Evolutionary conservation across 2,797 vertebrate species (phyloP).

Genomic region (Diceros bicornis): DNA sequence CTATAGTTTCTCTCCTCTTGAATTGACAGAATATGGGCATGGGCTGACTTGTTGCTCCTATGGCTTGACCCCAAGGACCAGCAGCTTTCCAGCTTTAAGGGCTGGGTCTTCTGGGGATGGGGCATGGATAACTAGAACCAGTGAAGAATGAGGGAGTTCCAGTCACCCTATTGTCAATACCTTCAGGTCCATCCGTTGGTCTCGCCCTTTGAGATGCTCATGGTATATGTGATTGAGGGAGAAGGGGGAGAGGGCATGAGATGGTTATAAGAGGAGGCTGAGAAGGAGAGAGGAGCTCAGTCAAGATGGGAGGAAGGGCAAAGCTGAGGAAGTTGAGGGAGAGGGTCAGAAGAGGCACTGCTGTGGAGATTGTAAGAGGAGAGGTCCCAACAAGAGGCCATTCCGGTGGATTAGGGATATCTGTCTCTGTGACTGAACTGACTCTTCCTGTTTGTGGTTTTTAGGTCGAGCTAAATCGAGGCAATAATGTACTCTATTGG

Average conservation of each 20-base stretch:
- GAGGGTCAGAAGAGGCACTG: not conserved
- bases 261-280: not conserved
- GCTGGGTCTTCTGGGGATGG: not conserved
- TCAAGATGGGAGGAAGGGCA: not conserved
- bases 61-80: not conserved
- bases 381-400: not conserved
- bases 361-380: not conserved
- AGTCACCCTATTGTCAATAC: not conserved
- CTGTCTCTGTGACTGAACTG: not conserved
- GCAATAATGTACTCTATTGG: conserved; percentile 98
- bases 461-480: conserved; percentile 93
- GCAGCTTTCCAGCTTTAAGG: not conserved
- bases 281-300: not conserved
- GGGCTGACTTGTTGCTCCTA: not conserved
- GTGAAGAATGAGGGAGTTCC: not conserved
- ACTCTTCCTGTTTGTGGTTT: not conserved
- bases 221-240: not conserved
- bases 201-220: not conserved
- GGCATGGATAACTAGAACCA: not conserved
- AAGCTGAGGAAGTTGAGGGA: not conserved
- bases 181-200: not conserved
- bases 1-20: not conserved
- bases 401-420: not conserved
- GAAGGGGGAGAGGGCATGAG: not conserved
- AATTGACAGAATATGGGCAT: not conserved